These are phyloP conservation scores for Tineola bisselliella DNA, from an alignment of 2,888 invertebrate genomes.

Conservation along the genomic window DNA sequence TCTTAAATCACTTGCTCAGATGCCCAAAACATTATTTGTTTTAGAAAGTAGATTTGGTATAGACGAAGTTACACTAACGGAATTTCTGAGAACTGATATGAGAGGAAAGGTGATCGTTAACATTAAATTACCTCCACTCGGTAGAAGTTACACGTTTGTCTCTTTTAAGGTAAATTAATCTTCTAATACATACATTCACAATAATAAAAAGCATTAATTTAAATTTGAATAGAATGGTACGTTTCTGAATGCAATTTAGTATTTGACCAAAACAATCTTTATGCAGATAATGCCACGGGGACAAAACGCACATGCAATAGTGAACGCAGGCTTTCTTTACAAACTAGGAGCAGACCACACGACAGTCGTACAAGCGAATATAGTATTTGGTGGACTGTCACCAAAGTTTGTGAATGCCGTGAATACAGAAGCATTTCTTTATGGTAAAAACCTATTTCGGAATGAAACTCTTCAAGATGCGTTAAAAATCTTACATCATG, in stretches of 20 bases:
- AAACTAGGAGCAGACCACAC: conserved; percentile 45
- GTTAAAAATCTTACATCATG: conserved; percentile 27
- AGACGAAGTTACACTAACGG: conserved; percentile 36
- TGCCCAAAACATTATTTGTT: no score
- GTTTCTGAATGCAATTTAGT: no score
- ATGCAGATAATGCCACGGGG: conserved; percentile 75
- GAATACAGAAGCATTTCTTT: conserved; percentile 57
- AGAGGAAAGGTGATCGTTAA: conserved; percentile 56
- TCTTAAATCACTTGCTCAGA: no score
- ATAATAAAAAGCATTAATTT: no score
- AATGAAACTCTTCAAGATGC: conserved; percentile 45
- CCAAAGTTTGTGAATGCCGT: conserved; percentile 51
- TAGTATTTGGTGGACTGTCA: conserved; percentile 71
- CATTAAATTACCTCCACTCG: conserved; percentile 62
- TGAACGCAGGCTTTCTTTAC: conserved; percentile 77
- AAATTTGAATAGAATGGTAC: no score
- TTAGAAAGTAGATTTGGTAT: conserved; percentile 26
- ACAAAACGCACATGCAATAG: conserved; percentile 78
- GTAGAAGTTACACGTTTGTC: conserved; percentile 51
- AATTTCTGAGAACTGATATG: conserved; percentile 53
- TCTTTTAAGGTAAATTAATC: conserved; percentile 69
- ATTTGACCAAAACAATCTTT: no score
- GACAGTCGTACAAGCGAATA: conserved; percentile 49
- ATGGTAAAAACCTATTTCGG: conserved; percentile 47
- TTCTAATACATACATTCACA: neutral